Conservation (phyloP, 2,113 vertebrate genomes). For the Melanostigma gelatinosum region DNA sequence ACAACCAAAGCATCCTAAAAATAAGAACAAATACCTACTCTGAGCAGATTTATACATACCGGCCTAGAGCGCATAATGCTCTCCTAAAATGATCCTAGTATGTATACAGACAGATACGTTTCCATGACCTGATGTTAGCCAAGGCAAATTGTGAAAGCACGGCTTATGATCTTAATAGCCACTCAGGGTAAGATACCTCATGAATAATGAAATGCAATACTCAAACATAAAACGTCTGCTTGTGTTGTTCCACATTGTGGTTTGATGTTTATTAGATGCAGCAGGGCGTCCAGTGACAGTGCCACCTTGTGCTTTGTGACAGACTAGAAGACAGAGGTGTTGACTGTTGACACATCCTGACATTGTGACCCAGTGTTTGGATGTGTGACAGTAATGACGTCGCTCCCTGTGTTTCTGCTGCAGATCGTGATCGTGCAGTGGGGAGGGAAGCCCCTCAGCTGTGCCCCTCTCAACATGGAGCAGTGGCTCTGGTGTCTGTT, state of each 20-base stretch:
- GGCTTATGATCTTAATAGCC: neutral
- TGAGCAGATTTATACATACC: neutral
- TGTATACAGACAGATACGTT: neutral
- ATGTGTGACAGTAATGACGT: neutral
- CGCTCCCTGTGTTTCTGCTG: constrained; percentile 45
- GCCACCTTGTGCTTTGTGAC: neutral
- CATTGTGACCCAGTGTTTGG: neutral
- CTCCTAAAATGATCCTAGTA: neutral
- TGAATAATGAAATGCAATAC: neutral
- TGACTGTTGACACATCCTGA: neutral
- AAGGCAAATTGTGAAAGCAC: neutral
- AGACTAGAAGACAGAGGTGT: neutral
- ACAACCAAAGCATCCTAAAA: no score
- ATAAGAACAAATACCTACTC: neutral
- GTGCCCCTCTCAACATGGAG: constrained; percentile 89
- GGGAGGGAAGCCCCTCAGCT: constrained; percentile 94
- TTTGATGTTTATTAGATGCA: neutral
- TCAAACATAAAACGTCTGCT: neutral
- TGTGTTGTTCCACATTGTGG: neutral
- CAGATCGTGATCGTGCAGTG: constrained; percentile 93
- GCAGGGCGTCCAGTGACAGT: neutral
- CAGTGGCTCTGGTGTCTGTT: constrained; percentile 97
- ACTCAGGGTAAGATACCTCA: neutral
- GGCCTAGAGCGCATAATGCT: neutral
- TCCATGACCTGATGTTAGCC: neutral